A percentile compares a stretch with the other conserved stretches of the same genome.
These are phyloP conservation scores for Gallinago media DNA, from an alignment of 2,113 vertebrate genomes.

Conservation along the genomic window DNA sequence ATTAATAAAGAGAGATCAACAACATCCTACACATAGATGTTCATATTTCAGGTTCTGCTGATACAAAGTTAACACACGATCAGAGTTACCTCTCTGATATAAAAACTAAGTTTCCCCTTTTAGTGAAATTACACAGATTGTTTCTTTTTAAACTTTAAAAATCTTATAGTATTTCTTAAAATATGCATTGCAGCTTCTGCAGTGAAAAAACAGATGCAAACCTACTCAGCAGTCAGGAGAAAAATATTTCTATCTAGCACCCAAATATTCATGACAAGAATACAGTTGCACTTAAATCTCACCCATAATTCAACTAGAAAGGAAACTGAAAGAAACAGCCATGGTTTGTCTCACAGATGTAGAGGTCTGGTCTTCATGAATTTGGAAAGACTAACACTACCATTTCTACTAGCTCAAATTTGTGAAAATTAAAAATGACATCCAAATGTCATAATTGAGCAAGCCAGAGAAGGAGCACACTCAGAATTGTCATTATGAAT, in stretches of 20 bases:
- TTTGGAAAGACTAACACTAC: neutral
- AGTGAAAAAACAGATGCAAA: neutral
- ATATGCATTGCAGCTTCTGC: neutral
- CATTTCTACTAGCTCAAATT: neutral
- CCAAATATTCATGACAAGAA: neutral
- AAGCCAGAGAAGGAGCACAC: neutral
- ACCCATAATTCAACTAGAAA: neutral
- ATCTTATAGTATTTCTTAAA: neutral
- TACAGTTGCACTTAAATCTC: neutral
- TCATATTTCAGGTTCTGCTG: neutral
- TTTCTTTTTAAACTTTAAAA: neutral
- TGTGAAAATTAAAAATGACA: slow-evolving; percentile 28
- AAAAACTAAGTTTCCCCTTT: neutral
- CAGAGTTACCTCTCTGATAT: neutral
- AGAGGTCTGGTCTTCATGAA: neutral
- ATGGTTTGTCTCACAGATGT: neutral
- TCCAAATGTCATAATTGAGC: neutral
- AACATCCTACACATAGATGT: neutral
- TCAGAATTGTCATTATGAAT: neutral
- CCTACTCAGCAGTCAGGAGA: neutral
- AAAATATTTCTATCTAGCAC: neutral
- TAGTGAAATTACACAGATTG: neutral
- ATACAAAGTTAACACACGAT: neutral
- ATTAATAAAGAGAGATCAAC: neutral
- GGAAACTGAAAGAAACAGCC: neutral